These are phyloP conservation scores for Orthonyx spaldingii DNA, from an alignment of 2,113 vertebrate species.

Conservation along the genomic window DNA sequence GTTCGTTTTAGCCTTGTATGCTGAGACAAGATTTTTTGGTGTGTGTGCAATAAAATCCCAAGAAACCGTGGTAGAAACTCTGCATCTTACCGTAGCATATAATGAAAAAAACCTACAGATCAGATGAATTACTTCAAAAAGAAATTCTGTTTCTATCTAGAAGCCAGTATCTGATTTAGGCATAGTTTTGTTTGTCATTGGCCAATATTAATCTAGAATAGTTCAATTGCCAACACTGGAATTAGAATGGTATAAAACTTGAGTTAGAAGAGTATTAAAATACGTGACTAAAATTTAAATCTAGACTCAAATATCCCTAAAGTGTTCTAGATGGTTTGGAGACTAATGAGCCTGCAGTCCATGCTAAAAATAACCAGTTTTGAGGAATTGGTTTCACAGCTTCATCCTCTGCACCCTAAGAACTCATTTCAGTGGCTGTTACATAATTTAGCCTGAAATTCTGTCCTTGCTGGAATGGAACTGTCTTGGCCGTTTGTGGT, in stretches of 20 bases:
- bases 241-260: background rate
- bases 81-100: background rate
- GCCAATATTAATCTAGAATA: background rate
- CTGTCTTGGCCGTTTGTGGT: background rate
- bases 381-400: background rate
- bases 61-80: background rate
- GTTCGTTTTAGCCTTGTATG: background rate
- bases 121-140: background rate
- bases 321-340: background rate
- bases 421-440: background rate
- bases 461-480: background rate
- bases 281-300: background rate
- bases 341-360: background rate
- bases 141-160: background rate
- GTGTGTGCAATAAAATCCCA: background rate
- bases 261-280: background rate
- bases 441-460: background rate
- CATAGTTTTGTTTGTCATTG: background rate
- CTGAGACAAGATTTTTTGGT: background rate
- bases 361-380: background rate
- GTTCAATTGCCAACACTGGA: background rate
- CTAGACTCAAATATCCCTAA: background rate
- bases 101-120: background rate
- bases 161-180: background rate
- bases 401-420: background rate